Conservation (phyloP, 2,797 vertebrate species). For the Pseudochirops corinnae region DNA sequence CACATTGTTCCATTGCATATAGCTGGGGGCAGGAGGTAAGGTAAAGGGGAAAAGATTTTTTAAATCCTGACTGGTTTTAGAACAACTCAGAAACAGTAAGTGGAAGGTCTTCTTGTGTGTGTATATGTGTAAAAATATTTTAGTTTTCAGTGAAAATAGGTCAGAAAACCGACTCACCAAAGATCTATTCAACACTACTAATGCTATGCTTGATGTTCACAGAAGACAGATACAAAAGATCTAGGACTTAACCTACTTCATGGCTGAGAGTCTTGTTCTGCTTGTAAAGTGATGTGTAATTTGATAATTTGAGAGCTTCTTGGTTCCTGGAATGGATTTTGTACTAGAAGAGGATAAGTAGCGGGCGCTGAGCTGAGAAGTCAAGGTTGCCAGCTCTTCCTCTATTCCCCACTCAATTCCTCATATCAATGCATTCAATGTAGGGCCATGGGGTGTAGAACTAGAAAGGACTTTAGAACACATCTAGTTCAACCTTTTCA, state of each 20-base stretch:
- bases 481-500: neutral
- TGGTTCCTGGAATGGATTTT: neutral
- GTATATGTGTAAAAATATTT: slow-evolving; percentile 2
- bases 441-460: neutral
- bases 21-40: neutral
- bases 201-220: neutral
- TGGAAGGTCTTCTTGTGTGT: neutral
- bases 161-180: neutral
- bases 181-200: neutral
- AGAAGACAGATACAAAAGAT: neutral
- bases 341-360: neutral
- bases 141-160: slow-evolving; percentile 6
- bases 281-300: neutral
- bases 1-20: neutral
- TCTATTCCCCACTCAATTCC: neutral
- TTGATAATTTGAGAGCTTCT: neutral
- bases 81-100: neutral
- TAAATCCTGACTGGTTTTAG: neutral
- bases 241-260: neutral
- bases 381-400: neutral
- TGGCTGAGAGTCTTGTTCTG: neutral
- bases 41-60: neutral
- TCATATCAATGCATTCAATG: neutral
- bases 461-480: neutral
- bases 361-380: neutral